Base-by-base conservation (phyloP, 1,140 invertebrate genomes). In the Drosophila rufa region DNA sequence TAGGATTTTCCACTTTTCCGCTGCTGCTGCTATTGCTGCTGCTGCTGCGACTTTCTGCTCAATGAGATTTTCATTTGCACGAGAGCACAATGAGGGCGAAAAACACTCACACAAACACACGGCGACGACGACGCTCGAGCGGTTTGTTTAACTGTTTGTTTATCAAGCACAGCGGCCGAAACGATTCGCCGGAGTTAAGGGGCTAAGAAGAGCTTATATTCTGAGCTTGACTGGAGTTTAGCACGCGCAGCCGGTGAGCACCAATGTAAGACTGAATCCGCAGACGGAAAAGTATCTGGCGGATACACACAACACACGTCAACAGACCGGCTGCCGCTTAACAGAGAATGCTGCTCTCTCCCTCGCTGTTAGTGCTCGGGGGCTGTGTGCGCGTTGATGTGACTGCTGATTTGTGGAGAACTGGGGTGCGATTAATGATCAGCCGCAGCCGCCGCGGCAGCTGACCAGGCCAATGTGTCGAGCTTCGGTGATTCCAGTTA, bases 11-110 rank as follows among this genome's bases (percentile, higher is more conserved):
- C 84, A 83, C 84, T 87, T 87, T 82, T 84, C 78, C 82, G 82
- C 67, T 80, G 70, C 69, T 65, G 59, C 64, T 79, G 62, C 33
- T 11, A 9, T 59, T 79, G 58, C 67, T 84, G 75, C 67, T 84
- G 75, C 69, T 45, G 70, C 56, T 66, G 68, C 60, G 68, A 90
- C 78, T 89, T 90, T 90, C 85, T 75, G 85, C 81, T 89, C 85
- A 90, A 89, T 89, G 85, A 90, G 80, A 89, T 85, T 89, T 89
- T 89, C 85, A 89, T 89, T 85, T 89, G 85, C 85, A 89, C 85
- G 85, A 89, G 85, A 90, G 85, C 85, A 89, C 85, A 89, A 89
- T 89, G 85, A 89, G 85, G 85, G 86, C 84, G 84, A 76, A 90
- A 59, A 51, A 45, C 55, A 48, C 60, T 61, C 75, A 60, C 30